phyloP scores from a whole-genome alignment of 2,888 invertebrate genomes.

The Pseudeuparius sepicola region DNA sequence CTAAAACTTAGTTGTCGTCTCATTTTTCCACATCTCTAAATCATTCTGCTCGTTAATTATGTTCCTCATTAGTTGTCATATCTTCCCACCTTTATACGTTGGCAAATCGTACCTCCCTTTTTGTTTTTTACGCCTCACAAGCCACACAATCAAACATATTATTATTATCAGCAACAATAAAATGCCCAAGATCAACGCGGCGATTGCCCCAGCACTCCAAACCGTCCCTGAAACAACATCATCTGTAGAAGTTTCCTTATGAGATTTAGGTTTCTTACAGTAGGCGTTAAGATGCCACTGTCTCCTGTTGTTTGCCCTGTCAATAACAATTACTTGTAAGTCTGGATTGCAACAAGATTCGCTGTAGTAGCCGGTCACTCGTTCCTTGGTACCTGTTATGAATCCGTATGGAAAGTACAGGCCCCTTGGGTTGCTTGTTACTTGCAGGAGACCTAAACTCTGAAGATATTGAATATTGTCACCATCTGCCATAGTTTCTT shows the following conservation, averaged over 20 bases:
- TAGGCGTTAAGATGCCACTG: slow-evolving; percentile 51
- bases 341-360: slow-evolving; percentile 64
- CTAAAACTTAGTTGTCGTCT: too few species aligned
- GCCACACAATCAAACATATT: slow-evolving; percentile 45
- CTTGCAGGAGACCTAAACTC: slow-evolving; percentile 51
- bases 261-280: slow-evolving; percentile 25
- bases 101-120: slow-evolving; percentile 48
- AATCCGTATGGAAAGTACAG: slow-evolving; percentile 53
- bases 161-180: slow-evolving; percentile 50
- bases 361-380: slow-evolving; percentile 55
- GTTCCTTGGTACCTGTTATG: slow-evolving; percentile 56
- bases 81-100: slow-evolving; percentile 37
- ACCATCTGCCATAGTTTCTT: too few species aligned
- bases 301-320: slow-evolving; percentile 56
- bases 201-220: slow-evolving; percentile 43
- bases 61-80: slow-evolving; percentile 25
- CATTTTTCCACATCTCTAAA: slow-evolving; percentile 16
- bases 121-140: slow-evolving; percentile 52
- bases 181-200: slow-evolving; percentile 60
- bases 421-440: slow-evolving; percentile 50
- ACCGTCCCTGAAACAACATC: slow-evolving; percentile 29
- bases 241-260: slow-evolving; percentile 4
- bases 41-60: slow-evolving; percentile 24
- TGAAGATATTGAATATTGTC: too few species aligned
- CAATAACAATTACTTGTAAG: slow-evolving; percentile 56